Percentiles rank a stretch among this genome's conserved stretches.
phyloP scores from a whole-genome alignment of 1,140 invertebrate genomes.

The Dinoponera quadriceps region DNA sequence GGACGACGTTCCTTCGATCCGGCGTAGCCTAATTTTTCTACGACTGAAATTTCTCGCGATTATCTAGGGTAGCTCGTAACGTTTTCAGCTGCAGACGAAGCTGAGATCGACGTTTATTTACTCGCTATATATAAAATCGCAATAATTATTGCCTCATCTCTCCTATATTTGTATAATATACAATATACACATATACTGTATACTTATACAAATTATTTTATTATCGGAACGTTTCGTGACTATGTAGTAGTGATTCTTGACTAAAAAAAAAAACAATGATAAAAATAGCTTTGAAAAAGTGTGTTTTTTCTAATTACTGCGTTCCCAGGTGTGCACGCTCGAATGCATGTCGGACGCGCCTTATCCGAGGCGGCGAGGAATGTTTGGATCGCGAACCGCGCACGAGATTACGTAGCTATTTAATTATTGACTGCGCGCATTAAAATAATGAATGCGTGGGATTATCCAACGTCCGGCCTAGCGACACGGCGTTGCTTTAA shows the following conservation, averaged over 20 bases:
- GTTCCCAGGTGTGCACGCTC: not conserved
- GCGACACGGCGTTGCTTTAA: not conserved
- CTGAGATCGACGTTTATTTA: too few relatives aligned
- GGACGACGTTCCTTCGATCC: constrained; percentile 24
- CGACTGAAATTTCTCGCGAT: not conserved
- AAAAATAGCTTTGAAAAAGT: too few relatives aligned
- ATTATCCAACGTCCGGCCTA: constrained; percentile 34
- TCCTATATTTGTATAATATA: too few relatives aligned
- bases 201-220: too few relatives aligned
- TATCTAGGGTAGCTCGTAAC: too few relatives aligned
- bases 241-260: too few relatives aligned
- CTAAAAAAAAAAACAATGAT: too few relatives aligned
- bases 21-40: constrained; percentile 2
- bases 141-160: too few relatives aligned
- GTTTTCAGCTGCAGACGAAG: too few relatives aligned
- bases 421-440: constrained; percentile 38
- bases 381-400: constrained; percentile 20
- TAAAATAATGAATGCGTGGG: constrained; percentile 34
- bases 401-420: constrained; percentile 29
- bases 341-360: not conserved
- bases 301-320: constrained; percentile 4
- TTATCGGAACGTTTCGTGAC: too few relatives aligned
- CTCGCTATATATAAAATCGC: too few relatives aligned
- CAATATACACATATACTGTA: too few relatives aligned
- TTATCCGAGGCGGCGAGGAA: constrained; percentile 11